Evolutionary conservation across 1,140 invertebrate genomes (phyloP).

Genomic region (Trinorchestia longiramus): DNA sequence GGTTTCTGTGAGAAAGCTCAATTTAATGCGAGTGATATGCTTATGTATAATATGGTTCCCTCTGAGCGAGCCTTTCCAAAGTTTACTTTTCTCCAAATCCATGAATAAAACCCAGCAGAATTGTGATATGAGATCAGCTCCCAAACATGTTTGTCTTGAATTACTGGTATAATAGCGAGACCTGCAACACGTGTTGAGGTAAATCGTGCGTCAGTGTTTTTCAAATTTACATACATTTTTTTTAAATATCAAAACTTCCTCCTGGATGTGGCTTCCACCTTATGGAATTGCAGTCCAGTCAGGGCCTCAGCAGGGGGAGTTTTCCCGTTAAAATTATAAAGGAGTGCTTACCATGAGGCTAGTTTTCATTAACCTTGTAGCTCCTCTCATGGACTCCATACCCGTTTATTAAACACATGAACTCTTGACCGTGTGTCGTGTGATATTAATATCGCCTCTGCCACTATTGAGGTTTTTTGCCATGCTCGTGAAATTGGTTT

Average conservation of each 20-base stretch:
- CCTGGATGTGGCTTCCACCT: background rate
- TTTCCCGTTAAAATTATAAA: background rate
- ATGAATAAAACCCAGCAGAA: background rate
- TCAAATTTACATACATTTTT: background rate
- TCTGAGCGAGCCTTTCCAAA: background rate
- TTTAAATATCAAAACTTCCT: background rate
- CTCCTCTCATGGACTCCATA: background rate
- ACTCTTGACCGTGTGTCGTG: background rate
- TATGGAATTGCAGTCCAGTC: background rate
- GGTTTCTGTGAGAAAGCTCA: no score
- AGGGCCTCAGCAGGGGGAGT: background rate
- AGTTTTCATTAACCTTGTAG: background rate
- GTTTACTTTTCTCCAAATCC: background rate
- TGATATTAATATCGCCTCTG: slow-evolving; percentile 15
- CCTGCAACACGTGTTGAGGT: background rate
- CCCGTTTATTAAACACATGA: background rate
- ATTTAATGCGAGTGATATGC: no score
- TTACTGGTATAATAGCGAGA: background rate
- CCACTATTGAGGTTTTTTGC: background rate
- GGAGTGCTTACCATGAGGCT: background rate
- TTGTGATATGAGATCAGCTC: background rate
- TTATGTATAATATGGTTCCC: no score
- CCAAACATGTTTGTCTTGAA: background rate
- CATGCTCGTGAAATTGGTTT: slow-evolving; percentile 20
- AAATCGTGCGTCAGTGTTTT: background rate